Base-by-base conservation (phyloP, 2,888 invertebrate species). In the Archips xylosteana region DNA sequence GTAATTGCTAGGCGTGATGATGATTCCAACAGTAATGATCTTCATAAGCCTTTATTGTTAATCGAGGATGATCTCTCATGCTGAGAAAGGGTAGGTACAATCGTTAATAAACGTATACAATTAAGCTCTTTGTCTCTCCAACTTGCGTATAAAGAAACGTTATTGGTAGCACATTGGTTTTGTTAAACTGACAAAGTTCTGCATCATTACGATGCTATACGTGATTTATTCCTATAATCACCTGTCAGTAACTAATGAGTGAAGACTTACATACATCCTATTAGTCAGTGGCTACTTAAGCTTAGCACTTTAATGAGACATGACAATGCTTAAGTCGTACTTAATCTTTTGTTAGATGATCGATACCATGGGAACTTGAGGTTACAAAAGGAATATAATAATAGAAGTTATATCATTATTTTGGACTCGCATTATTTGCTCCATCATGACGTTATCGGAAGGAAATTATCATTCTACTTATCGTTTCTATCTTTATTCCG, bases 1-100 rank as follows among this genome's bases (percentile, higher is more conserved):
- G 70, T 74, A 74, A 74, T 70, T 70, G 65, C 65, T 70, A 74
- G 69, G 70, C 74, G 61, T 74, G 65, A 54, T 74, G 60, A 74
- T 70, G 74, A 74, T 65, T 70, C 59, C 47, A 65, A 64, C 47
- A 74, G 60, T 67, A 57, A 67, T 57, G 57, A 67, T 57, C 15
- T 36, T 73, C 73, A 73, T 73, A 73, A 69, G 73, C 68, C 68
- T 69, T 64, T 68, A 68, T 69, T 73, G 63, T 72, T 72, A 62
- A 71, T 71, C 32, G 63, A 59, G 59, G 36, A 71, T 78, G 69
- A 75, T 75, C 75, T 71, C 65, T 39, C 61, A 74, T 67, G 42
- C 6, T 9, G 70, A 72, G 60, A 71, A 75, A 71, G 68, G 73
- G 69, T 67, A 62, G 69, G 39, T 36, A 62, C 36, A 9, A 39